Evolutionary conservation across 2,113 vertebrate species (phyloP).

Genomic region (Otus sunia): DNA sequence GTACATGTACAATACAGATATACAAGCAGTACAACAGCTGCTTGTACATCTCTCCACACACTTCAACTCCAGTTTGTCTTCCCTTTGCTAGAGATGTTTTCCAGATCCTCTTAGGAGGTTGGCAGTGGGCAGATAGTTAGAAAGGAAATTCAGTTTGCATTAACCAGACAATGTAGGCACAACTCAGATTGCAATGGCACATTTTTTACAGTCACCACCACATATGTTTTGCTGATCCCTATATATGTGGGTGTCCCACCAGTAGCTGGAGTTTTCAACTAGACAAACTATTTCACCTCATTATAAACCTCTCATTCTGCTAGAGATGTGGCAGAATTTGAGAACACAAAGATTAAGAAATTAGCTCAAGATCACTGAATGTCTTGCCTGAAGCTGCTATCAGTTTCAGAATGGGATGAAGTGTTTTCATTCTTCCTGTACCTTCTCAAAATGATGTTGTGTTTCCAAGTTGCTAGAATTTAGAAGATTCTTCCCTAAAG

Average conservation of each 20-base stretch:
- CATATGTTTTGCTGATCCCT: not conserved
- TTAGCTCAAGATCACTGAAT: not conserved
- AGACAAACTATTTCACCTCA: not conserved
- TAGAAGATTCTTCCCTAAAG: not conserved
- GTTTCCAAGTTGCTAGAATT: not conserved
- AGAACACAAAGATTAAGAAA: not conserved
- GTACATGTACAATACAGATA: not conserved
- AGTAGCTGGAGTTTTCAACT: not conserved
- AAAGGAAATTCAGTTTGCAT: not conserved
- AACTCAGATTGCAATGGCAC: not conserved
- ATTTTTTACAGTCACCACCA: not conserved
- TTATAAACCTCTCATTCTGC: not conserved
- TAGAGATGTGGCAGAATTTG: not conserved
- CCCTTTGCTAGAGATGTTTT: not conserved
- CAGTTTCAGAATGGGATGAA: not conserved
- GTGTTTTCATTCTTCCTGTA: not conserved
- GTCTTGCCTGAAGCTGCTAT: not conserved
- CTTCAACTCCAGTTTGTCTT: not conserved
- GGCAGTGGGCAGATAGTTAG: not conserved
- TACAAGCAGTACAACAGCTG: not conserved
- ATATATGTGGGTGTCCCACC: not conserved
- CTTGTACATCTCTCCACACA: not conserved
- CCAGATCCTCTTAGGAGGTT: not conserved
- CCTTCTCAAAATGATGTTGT: not conserved
- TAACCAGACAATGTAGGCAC: not conserved